Base-by-base conservation (phyloP, 2,888 invertebrate genomes). In the Lingula anatina region DNA sequence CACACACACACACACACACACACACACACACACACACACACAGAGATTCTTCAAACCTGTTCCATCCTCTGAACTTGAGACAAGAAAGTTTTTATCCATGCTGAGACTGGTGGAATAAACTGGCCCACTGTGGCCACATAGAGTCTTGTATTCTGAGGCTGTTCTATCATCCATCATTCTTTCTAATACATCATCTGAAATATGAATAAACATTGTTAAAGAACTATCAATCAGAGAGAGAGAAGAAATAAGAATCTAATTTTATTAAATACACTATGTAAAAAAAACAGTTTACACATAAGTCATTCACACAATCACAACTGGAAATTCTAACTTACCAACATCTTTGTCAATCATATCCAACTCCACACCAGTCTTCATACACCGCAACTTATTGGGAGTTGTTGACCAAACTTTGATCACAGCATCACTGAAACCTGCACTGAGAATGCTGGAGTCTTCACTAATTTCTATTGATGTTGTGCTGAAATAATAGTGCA, bases 151-250 rank as follows among this genome's bases (percentile, higher is more conserved):
- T 7, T 88, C 85, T 69, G 91, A 89, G 7, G 90, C 87, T 41
- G 89, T 87, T 49, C 87, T 84, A 63, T 92, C 91, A 73, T 96
- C 95, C 88, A 96, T 93, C 89, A 97, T 93, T 65, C 95, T 83
- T 2, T 90, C 92, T 62, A 94, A 80, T 0, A 94, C 90, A 73
- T 93, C 92, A 64, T 92, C 89, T 86, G 65, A n/a, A 70, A 68
- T 49, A 41, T 57, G 48, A 47, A 56, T 15, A 45, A n/a, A n/a
- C n/a, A n/a, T n/a, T n/a, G n/a, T n/a, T n/a, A n/a, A n/a, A n/a
- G n/a, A n/a, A n/a, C n/a, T n/a, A n/a, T n/a, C n/a, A n/a, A n/a
- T n/a, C n/a, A n/a, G n/a, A n/a, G n/a, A n/a, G n/a, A n/a, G n/a
- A n/a, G n/a, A n/a, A n/a, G n/a, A n/a, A n/a, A n/a, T n/a, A n/a